Conservation (phyloP, 2,888 invertebrate species). For the Tinea pellionella region DNA sequence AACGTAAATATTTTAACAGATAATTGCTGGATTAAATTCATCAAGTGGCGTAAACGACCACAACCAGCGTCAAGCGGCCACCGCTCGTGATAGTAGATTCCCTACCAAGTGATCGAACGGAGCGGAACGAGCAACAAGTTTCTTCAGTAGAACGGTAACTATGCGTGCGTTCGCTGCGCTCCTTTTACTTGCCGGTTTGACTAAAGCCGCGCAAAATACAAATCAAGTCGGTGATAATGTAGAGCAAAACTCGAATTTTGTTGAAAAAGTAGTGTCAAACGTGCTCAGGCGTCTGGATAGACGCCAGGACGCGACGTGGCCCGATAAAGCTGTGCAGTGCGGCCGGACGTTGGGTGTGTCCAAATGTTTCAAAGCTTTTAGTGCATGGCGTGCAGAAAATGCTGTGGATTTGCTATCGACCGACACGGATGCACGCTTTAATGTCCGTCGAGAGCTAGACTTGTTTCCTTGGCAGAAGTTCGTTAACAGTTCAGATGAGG, state of each 20-base stretch:
- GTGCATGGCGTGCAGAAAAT: slow-evolving; percentile 60
- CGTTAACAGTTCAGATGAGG: slow-evolving; percentile 49
- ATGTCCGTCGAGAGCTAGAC: slow-evolving; percentile 35
- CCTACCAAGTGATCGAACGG: slow-evolving; percentile 7
- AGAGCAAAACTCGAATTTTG: slow-evolving; percentile 17
- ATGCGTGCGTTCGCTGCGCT: slow-evolving; percentile 57
- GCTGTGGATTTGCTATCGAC: slow-evolving; percentile 27
- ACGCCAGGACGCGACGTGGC: background rate
- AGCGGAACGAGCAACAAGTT: background rate
- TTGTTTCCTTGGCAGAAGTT: slow-evolving; percentile 55
- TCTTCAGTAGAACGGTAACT: slow-evolving; percentile 16
- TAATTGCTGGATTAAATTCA: background rate
- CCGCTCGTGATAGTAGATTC: background rate
- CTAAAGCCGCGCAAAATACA: slow-evolving; percentile 28
- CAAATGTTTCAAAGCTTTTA: slow-evolving; percentile 68
- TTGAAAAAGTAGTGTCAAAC: slow-evolving; percentile 21
- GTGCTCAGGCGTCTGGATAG: slow-evolving; percentile 14
- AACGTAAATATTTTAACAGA: background rate
- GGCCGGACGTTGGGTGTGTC: slow-evolving; percentile 44
- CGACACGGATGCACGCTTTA: slow-evolving; percentile 22
- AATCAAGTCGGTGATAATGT: background rate
- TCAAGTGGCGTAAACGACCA: background rate
- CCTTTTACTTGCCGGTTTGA: slow-evolving; percentile 37
- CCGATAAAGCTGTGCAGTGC: slow-evolving; percentile 28
- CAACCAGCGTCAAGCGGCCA: background rate